Percentiles rank a stretch among this genome's conserved stretches.
Evolutionary conservation across 2,888 invertebrate species (phyloP).

Genomic region (Andricus quercusramuli): DNA sequence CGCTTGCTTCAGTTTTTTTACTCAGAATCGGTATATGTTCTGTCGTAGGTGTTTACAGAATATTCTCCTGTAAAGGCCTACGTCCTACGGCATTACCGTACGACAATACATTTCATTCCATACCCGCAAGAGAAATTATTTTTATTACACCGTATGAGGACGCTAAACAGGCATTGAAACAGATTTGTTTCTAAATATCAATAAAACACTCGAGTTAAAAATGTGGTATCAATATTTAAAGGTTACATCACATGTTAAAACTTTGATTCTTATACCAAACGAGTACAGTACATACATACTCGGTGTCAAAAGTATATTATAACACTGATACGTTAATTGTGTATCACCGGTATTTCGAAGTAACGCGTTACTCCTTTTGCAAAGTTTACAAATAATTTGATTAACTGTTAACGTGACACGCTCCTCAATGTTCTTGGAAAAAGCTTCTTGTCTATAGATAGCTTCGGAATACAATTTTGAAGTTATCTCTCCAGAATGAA

Average conservation of each 20-base stretch:
- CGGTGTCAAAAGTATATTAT: neutral
- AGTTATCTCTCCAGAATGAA: too few species aligned
- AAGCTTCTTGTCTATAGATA: too few species aligned
- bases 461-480: too few species aligned
- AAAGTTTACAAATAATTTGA: neutral
- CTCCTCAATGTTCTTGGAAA: too few species aligned
- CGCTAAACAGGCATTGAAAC: neutral
- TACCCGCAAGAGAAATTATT: too few species aligned
- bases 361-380: neutral
- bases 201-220: slow-evolving; percentile 6
- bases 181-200: neutral
- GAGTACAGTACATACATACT: neutral
- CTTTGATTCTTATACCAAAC: slow-evolving; percentile 27
- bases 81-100: too few species aligned
- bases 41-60: too few species aligned
- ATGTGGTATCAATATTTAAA: slow-evolving; percentile 21
- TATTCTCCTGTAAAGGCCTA: too few species aligned
- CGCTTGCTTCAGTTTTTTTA: slow-evolving; percentile 3
- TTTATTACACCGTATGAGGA: neutral
- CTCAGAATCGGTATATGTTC: too few species aligned
- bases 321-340: neutral
- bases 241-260: slow-evolving; percentile 26
- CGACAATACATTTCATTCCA: too few species aligned
- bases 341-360: neutral
- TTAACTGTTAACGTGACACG: too few species aligned